These are phyloP conservation scores for Apotomis betuletana DNA, from an alignment of 2,888 invertebrate species.

Conservation along the genomic window DNA sequence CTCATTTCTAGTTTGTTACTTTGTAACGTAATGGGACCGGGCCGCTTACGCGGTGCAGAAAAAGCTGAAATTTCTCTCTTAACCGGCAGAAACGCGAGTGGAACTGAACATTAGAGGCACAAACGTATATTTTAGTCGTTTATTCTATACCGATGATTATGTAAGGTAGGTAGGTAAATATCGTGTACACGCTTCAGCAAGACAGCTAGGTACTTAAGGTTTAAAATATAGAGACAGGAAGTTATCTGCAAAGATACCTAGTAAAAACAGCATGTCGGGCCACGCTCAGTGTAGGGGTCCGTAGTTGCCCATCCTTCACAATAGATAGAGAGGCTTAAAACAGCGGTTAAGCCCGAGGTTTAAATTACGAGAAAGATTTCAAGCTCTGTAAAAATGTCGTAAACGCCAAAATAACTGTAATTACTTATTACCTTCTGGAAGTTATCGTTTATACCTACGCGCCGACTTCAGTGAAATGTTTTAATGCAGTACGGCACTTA, in stretches of 20 bases:
- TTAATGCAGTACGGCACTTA: no score
- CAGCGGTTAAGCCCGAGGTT: no score
- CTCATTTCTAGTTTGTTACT: slow-evolving; percentile 36
- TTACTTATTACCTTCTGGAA: no score
- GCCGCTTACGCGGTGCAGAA: slow-evolving; percentile 16
- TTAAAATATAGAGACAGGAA: slow-evolving; percentile 32
- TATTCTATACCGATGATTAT: neutral
- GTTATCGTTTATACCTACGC: no score
- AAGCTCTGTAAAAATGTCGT: no score
- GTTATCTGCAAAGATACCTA: slow-evolving; percentile 7
- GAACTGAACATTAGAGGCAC: slow-evolving; percentile 14
- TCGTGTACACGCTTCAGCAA: slow-evolving; percentile 11
- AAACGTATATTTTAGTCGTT: neutral
- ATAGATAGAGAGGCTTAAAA: no score
- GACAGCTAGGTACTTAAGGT: neutral
- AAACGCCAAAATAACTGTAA: no score
- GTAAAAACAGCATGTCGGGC: slow-evolving; percentile 1
- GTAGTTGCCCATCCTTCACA: no score
- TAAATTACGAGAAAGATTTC: no score
- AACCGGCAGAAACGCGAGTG: slow-evolving; percentile 13
- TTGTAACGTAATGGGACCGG: slow-evolving; percentile 31
- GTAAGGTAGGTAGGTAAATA: slow-evolving; percentile 1
- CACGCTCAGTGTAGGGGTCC: no score
- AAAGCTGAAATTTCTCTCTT: slow-evolving; percentile 11
- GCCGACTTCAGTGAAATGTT: no score